Base-by-base conservation (phyloP, 2,888 invertebrate species). In the Ichneumon xanthorius region DNA sequence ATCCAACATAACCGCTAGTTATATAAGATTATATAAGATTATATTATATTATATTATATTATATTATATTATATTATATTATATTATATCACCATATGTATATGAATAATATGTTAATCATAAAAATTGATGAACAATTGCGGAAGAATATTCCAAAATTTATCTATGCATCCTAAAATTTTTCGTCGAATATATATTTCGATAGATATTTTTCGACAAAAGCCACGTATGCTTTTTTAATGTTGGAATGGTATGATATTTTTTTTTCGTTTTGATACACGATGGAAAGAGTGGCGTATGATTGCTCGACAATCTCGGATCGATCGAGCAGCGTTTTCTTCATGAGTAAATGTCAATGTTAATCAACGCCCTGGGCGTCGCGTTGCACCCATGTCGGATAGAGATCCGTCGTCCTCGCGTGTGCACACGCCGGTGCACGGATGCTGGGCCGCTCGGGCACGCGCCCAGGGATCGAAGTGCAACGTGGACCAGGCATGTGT, bases 271-370 rank as follows among this genome's bases (percentile, higher is more conserved):
- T 14, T 16, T 6, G 2, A 63, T 63, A 16, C 7, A 63, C 61
- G 68, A 4, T 14, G 26, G 26, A 16, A 6, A 11, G 26, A 73
- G 73, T 45, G 58, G 16, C 26, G 73, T n/a, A 4, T 1, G 72
- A 73, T 67, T 67, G 37, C 40, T 73, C 55, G 40, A 58, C 68
- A n/a, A 11, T 33, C 30, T 9, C 16, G 22, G 53, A 53, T 55
- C 53, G 67, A 67, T 76, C 16, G 37, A 9, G 37, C 67, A 7
- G 53, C 33, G 33, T 63, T 63, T 53, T 14, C 70, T 80, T 82
- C 75, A 63, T 72, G 80, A 80, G 22, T 63, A 87, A 87, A 88
- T 88, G 86, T 88, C 88, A 87, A 88, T 87, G 88, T 85, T 88
- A 85, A 87, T 87, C 45, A 87, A 85, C 76, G 82, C 81, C 75